Evolutionary conservation across 2,113 vertebrate species (phyloP).

Genomic region (Actinemys pallida): DNA sequence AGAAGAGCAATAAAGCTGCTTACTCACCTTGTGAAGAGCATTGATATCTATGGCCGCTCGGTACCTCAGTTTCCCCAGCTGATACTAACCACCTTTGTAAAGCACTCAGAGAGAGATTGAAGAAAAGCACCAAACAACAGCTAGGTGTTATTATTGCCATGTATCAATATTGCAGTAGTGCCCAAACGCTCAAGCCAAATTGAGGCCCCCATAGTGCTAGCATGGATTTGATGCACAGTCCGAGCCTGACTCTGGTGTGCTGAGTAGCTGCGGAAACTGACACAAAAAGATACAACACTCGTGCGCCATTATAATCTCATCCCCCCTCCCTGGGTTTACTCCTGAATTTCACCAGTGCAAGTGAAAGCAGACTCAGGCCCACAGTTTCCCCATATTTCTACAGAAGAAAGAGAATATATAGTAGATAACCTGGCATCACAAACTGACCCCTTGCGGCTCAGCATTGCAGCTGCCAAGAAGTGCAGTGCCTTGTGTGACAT

Average conservation of each 20-base stretch:
- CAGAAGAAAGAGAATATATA: too few species aligned
- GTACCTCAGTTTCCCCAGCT: neutral
- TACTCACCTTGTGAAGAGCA: fast-evolving
- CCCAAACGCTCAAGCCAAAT: fast-evolving
- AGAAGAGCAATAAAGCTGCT: neutral
- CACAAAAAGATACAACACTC: neutral
- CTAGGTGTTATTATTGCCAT: neutral
- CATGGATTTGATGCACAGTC: neutral
- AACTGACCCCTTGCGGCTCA: neutral
- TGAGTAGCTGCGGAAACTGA: neutral
- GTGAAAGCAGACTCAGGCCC: neutral
- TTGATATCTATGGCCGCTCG: fast-evolving
- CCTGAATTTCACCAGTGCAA: neutral
- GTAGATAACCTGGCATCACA: neutral
- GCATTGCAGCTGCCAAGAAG: neutral
- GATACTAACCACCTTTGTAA: neutral
- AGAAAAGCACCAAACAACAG: neutral
- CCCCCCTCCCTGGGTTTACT: neutral
- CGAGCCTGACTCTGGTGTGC: neutral
- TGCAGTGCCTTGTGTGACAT: too few species aligned
- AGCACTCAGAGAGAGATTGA: neutral
- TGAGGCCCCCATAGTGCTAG: neutral
- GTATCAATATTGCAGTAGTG: neutral
- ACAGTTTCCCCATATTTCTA: fast-evolving
- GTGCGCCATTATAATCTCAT: fast-evolving